Base-by-base conservation (phyloP, 2,797 vertebrate species). In the Synanceia verrucosa region DNA sequence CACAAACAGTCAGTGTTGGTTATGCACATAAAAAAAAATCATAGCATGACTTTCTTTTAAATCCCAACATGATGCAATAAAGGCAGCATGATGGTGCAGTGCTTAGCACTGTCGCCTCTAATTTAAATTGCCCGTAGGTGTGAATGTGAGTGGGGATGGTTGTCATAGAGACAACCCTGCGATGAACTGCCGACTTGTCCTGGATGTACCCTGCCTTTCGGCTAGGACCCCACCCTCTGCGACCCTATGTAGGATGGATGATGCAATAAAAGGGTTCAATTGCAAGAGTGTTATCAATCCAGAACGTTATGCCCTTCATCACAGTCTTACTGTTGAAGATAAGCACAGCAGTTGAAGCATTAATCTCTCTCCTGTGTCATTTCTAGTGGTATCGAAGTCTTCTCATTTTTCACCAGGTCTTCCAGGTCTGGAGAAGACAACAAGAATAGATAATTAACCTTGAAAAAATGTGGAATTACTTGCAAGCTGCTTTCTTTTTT, bases 381-480 rank as follows among this genome's bases (percentile, higher is more conserved):
- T 56, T 70, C 47, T 23, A 23, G 51, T 0, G 8, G 9, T 34
- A 14, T 1, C 34, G 29, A 36, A 14, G 51, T 63, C 33, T 50
- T 57, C 23, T 87, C 76, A 0, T 78, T 86, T 73, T 72, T 58
- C 61, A 34, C 60, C 50, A 84, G 59, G 51, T 79, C 76, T 70
- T 82, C 61, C 39, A 94, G 59, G 63, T 91, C 93, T 94, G 56
- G 16, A 59, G 65, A 73, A 73, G 13, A 83, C 72, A 83, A 73
- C 3, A 53, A 37, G 2, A 59, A 1, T 4, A 79, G 19, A 36
- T 23, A 47, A 46, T 59, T 69, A 31, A 28, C 2, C 6, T 56
- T 64, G 6, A 41, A n/a, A 52, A 12, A 55, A 3, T 5, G 34
- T 29, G 6, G 5, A 51, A 26, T 70, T 1, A 12, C 21, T 29